phyloP scores from a whole-genome alignment of 2,113 vertebrate genomes.

The Zosterops lateralis region DNA sequence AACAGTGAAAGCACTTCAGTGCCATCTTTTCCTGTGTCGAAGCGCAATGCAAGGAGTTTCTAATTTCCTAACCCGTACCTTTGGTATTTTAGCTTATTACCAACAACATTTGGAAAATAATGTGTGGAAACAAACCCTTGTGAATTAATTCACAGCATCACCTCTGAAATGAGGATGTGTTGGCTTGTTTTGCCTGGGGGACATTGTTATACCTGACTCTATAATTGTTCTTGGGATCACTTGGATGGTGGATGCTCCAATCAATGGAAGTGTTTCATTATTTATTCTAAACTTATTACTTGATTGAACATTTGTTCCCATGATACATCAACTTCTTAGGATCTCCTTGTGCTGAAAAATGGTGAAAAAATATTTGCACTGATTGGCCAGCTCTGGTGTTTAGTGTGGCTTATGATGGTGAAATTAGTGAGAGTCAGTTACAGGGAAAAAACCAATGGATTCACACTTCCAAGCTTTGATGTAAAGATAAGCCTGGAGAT shows the following conservation, averaged over 20 bases:
- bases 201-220: neutral
- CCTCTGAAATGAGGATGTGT: neutral
- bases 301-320: neutral
- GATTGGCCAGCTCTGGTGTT: neutral
- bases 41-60: neutral
- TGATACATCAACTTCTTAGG: neutral
- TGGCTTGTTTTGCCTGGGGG: neutral
- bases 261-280: neutral
- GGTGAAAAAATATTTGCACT: neutral
- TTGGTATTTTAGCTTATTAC: neutral
- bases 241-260: neutral
- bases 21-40: neutral
- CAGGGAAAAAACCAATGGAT: neutral
- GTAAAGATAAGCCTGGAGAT: neutral
- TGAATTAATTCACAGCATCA: neutral
- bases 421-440: neutral
- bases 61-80: neutral
- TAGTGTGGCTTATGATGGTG: neutral
- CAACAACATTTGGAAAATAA: neutral
- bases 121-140: neutral
- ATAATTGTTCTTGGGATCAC: neutral
- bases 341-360: neutral
- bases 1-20: slow-evolving; percentile 2
- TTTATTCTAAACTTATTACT: neutral
- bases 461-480: neutral